These are phyloP conservation scores for Dendrocincla tyrannina DNA, from an alignment of 2,797 vertebrate species.

Conservation along the genomic window DNA sequence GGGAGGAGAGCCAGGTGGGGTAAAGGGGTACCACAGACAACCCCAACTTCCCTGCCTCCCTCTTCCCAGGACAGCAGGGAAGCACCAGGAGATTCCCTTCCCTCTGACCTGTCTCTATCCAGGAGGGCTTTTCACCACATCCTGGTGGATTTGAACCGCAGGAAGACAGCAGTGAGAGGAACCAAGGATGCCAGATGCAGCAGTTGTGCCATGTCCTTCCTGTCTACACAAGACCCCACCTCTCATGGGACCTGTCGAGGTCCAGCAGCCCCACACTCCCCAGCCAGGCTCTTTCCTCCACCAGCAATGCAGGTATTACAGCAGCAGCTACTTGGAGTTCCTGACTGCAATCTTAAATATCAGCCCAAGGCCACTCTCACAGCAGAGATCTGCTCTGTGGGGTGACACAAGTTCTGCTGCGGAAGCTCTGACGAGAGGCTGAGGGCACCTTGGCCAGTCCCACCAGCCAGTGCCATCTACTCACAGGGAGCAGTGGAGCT, in stretches of 20 bases:
- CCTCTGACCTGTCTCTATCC: not conserved
- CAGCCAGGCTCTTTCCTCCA: not conserved
- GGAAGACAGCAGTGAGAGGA: not conserved
- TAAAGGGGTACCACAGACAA: not conserved
- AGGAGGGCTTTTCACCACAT: not conserved
- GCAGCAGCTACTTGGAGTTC: not conserved
- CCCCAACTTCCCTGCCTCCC: not conserved
- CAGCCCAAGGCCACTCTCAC: not conserved
- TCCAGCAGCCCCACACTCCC: not conserved
- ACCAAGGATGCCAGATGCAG: not conserved
- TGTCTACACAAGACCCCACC: not conserved
- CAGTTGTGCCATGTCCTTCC: not conserved
- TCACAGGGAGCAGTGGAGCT: not conserved
- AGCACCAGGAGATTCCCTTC: not conserved
- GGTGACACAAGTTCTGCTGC: not conserved
- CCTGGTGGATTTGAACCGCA: not conserved
- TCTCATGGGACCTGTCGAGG: not conserved
- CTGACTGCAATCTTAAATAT: not conserved
- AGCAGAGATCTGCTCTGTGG: not conserved
- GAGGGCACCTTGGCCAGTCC: not conserved
- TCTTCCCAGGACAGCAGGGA: not conserved
- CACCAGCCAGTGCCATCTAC: not conserved
- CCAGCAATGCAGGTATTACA: not conserved
- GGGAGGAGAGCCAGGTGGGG: not conserved
- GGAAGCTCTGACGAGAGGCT: not conserved